A percentile compares a stretch with the other conserved stretches of the same genome.
These are phyloP conservation scores for Scomber japonicus DNA, from an alignment of 2,113 vertebrate species.

Conservation along the genomic window DNA sequence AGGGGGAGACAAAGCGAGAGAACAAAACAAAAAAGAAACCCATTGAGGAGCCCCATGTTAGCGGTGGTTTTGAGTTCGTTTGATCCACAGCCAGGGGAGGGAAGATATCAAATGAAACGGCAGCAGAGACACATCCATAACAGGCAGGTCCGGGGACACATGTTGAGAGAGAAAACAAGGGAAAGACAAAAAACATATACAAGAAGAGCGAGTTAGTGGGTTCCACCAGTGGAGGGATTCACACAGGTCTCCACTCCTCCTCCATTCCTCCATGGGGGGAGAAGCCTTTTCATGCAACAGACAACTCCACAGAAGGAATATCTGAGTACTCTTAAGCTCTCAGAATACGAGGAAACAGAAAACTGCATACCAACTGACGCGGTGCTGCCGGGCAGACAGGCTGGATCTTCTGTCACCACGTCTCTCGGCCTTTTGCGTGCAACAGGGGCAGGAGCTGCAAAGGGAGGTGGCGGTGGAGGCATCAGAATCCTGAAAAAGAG, in stretches of 20 bases:
- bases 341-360: not conserved
- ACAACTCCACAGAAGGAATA: constrained; percentile 50
- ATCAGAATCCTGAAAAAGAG: constrained; percentile 77
- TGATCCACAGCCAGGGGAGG: constrained; percentile 76
- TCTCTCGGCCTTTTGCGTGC: constrained; percentile 78
- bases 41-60: constrained; percentile 79
- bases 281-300: constrained; percentile 67
- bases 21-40: constrained; percentile 61
- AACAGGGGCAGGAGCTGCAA: constrained; percentile 47
- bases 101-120: constrained; percentile 75
- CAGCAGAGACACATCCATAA: constrained; percentile 79
- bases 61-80: constrained; percentile 74
- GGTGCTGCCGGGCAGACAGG: constrained; percentile 8
- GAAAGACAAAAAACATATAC: constrained; percentile 85
- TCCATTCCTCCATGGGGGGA: constrained; percentile 71
- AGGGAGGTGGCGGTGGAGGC: constrained; percentile 81
- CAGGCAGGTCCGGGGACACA: constrained; percentile 80
- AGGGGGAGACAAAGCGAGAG: constrained; percentile 24
- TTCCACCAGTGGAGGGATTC: constrained; percentile 50
- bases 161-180: constrained; percentile 85
- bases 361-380: constrained; percentile 70
- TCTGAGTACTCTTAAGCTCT: constrained; percentile 22
- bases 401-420: constrained; percentile 10
- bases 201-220: constrained; percentile 80
- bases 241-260: constrained; percentile 81